Evolutionary conservation across 2,113 vertebrate species (phyloP), one percentile per base, ranked within the genome.

Genomic region (Poeciliopsis turrubarensis): DNA sequence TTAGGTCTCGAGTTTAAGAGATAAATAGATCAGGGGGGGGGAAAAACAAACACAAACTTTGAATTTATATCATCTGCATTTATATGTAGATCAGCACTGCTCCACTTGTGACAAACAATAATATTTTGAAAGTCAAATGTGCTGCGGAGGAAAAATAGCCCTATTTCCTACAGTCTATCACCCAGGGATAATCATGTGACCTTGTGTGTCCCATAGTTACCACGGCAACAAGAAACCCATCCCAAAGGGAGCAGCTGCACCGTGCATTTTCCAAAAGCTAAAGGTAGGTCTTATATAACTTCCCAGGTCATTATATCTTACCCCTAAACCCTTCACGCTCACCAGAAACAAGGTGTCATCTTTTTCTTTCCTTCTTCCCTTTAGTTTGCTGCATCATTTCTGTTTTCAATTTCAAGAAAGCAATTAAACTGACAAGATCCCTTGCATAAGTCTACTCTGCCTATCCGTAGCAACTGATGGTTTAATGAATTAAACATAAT

Each of bases 191-290:
- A 69, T 65, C 60, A 74, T 74, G 70, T 88, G 89, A 90, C 79
- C 89, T 83, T 77, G 27, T 44, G n/a, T 86, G 88, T 82, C 87
- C 87, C 57, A 13, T 44, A 6, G 91, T 89, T 87, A 75, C 87
- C 84, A 84, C 78, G 81, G 85, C 70, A 82, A 91, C 27, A 34
- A 61, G 75, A 81, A 82, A 87, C 84, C 85, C 66, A 68, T 76
- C 89, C 86, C 83, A 41, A 70, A 73, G 51, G 81, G 81, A 86
- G 87, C 89, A 86, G 78, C 84, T 85, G 76, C 68, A 76, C 32
- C 66, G 57, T 51, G 68, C 29, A 1, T 72, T 73, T 73, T 86
- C 77, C 83, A 76, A 85, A 91, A 83, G 81, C 65, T 65, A 72
- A 78, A 79, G 81, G 75, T 70, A 68, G 27, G 81, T 75, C 82